phyloP scores from a whole-genome alignment of 2,113 vertebrate genomes.

The Diadophis punctatus region DNA sequence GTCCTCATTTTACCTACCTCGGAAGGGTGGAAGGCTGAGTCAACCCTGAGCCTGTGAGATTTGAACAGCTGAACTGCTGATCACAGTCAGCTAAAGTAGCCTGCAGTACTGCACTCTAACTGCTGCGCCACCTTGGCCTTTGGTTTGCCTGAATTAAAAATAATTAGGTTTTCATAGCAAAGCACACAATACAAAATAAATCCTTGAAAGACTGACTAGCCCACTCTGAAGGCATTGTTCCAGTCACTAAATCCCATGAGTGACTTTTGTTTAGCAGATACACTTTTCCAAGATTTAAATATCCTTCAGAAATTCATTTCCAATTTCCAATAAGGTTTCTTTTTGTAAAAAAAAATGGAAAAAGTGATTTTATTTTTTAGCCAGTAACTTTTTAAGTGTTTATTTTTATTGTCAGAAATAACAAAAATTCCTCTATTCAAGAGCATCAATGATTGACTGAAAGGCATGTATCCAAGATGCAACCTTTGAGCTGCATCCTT shows the following conservation, averaged over 20 bases:
- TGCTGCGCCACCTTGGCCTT: too few species aligned
- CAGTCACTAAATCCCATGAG: slow-evolving; percentile 49
- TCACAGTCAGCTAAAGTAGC: too few species aligned
- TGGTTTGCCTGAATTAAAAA: background rate
- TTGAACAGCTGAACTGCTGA: too few species aligned
- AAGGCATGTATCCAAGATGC: slow-evolving; percentile 61
- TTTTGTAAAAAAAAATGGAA: slow-evolving; percentile 46
- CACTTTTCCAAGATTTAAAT: slow-evolving; percentile 52
- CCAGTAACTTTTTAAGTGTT: slow-evolving; percentile 65
- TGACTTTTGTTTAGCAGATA: slow-evolving; percentile 40
- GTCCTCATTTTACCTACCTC: too few species aligned
- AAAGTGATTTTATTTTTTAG: slow-evolving; percentile 56
- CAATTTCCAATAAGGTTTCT: slow-evolving; percentile 46
- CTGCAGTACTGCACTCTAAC: too few species aligned
- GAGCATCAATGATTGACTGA: slow-evolving; percentile 65
- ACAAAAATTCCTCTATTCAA: slow-evolving; percentile 66
- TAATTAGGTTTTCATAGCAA: background rate
- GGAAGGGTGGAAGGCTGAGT: too few species aligned
- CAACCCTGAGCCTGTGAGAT: too few species aligned
- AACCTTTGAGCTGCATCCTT: slow-evolving; percentile 55
- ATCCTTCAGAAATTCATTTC: slow-evolving; percentile 27
- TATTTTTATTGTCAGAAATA: slow-evolving; percentile 63
- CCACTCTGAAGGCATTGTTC: slow-evolving; percentile 51
- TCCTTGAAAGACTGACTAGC: slow-evolving; percentile 49
- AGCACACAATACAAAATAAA: slow-evolving; percentile 8